Evolutionary conservation across 2,113 vertebrate genomes (phyloP).

Genomic region (Ariopsis seemanni): DNA sequence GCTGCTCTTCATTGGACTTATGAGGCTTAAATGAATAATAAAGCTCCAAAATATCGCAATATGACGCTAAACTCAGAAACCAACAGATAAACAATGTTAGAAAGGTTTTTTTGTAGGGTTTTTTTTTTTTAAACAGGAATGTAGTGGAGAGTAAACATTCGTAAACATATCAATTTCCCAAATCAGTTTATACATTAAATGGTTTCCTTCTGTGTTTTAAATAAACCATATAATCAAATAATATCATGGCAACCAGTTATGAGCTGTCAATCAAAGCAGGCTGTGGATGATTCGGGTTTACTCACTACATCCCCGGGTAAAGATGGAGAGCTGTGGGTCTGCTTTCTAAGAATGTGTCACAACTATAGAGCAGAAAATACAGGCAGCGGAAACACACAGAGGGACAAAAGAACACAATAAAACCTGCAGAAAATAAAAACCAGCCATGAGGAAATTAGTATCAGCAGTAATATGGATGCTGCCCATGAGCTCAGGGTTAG

Average conservation of each 20-base stretch:
- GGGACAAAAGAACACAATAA: constrained; percentile 18
- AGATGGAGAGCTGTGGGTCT: not conserved
- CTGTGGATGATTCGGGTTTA: not conserved
- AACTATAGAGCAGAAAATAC: constrained; percentile 15
- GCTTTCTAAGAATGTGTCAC: constrained; percentile 18
- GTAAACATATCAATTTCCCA: too few species aligned
- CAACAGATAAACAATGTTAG: constrained; percentile 64
- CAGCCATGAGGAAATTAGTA: constrained; percentile 21
- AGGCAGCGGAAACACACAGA: constrained; percentile 28
- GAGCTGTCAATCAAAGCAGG: not conserved
- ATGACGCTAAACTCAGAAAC: not conserved
- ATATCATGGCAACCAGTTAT: not conserved
- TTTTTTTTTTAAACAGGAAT: constrained; percentile 1
- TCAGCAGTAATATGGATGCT: constrained; percentile 69
- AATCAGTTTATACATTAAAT: not conserved
- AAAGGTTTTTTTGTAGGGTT: not conserved
- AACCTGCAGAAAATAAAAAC: constrained; percentile 15
- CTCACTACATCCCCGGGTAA: not conserved
- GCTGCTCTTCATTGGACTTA: constrained; percentile 25
- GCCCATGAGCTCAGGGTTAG: constrained; percentile 68
- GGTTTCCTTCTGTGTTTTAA: not conserved
- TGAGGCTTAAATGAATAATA: constrained; percentile 24
- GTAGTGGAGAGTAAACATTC: not conserved
- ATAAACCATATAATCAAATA: not conserved
- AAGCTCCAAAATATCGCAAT: not conserved